Conservation (phyloP, 2,797 vertebrate genomes). For the Bufotes viridis region DNA sequence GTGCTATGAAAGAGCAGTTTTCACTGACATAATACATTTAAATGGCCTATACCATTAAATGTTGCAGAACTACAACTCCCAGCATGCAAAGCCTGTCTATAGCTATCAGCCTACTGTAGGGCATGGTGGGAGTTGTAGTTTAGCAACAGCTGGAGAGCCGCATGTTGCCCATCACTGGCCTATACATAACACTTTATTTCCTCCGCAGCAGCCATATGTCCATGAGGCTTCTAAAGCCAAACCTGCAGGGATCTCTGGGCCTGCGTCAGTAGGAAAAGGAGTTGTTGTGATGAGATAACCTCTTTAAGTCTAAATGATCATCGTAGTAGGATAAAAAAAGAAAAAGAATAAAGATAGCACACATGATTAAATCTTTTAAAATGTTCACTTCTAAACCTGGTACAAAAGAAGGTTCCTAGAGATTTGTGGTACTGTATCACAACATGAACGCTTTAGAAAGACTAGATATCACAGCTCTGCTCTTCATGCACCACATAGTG, state of each 20-base stretch:
- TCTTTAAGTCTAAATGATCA: not conserved
- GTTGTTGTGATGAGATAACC: not conserved
- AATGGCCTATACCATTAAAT: not conserved
- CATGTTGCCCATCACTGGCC: too few species aligned
- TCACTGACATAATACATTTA: not conserved
- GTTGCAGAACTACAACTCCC: too few species aligned
- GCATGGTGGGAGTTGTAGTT: too few species aligned
- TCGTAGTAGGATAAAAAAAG: too few species aligned
- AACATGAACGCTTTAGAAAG: not conserved
- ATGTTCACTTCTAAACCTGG: not conserved
- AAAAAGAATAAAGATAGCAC: not conserved
- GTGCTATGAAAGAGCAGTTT: not conserved
- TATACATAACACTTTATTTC: not conserved
- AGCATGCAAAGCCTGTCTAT: too few species aligned
- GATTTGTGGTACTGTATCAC: not conserved
- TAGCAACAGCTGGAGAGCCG: too few species aligned
- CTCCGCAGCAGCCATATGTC: not conserved
- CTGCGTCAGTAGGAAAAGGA: not conserved
- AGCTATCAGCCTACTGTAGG: too few species aligned
- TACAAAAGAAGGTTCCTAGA: constrained; percentile 14
- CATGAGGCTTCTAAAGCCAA: not conserved
- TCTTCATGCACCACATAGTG: constrained; percentile 8
- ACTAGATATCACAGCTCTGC: constrained; percentile 15
- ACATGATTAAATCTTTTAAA: not conserved
- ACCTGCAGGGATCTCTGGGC: not conserved